Evolutionary conservation across 2,888 invertebrate species (phyloP).

Genomic region (Drosophila nigritarsus): DNA sequence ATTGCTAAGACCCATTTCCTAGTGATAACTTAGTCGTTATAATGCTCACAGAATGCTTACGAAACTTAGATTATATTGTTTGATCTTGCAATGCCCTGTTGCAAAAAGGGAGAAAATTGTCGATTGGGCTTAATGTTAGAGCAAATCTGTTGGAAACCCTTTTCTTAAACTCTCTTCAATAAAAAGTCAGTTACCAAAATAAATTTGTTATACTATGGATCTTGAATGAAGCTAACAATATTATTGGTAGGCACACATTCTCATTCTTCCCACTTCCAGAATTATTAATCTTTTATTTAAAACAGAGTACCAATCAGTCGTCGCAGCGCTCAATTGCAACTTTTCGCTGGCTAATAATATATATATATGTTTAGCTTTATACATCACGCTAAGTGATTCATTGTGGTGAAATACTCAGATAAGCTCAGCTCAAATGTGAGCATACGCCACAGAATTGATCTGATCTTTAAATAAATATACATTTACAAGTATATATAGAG

Average conservation of each 20-base stretch:
- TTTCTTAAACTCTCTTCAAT: background rate
- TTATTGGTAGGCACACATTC: background rate
- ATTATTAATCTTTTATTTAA: background rate
- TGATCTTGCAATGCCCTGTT: background rate
- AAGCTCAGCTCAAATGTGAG: background rate
- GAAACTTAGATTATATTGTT: background rate
- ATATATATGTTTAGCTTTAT: background rate
- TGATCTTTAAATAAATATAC: slow-evolving; percentile 3
- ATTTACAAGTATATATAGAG: background rate
- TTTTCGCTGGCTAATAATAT: background rate
- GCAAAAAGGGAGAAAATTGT: too few species aligned
- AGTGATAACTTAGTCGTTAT: background rate
- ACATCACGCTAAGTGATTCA: background rate
- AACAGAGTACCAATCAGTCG: background rate
- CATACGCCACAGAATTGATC: slow-evolving; percentile 20
- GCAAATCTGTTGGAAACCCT: background rate
- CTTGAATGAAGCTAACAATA: background rate
- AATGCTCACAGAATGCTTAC: background rate
- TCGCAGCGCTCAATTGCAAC: too few species aligned
- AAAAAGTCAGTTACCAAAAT: background rate
- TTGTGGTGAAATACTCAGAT: slow-evolving; percentile 15
- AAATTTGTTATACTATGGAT: background rate
- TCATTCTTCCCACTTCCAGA: background rate
- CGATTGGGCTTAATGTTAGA: background rate
- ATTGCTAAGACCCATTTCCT: background rate